Percentiles rank a stretch among this genome's conserved stretches.
phyloP scores from a whole-genome alignment of 2,797 vertebrate species.

The Parambassis ranga region DNA sequence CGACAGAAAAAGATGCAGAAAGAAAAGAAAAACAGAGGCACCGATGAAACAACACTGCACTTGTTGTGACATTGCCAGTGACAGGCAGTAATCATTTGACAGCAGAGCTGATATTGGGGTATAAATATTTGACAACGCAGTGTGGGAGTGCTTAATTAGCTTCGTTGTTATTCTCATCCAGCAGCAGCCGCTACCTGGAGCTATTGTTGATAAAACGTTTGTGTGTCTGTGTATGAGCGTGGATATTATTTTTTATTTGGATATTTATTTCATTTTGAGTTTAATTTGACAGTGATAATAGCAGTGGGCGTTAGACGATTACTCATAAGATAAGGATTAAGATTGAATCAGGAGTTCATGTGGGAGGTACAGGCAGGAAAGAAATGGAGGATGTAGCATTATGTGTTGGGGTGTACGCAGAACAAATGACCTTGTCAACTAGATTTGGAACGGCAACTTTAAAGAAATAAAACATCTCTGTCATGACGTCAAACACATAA shows the following conservation, averaged over 20 bases:
- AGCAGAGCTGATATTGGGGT: slow-evolving; percentile 21
- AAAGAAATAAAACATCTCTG: too few species aligned
- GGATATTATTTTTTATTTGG: slow-evolving; percentile 18
- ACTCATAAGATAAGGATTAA: not conserved
- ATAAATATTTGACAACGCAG: slow-evolving; percentile 45
- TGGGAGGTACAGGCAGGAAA: not conserved
- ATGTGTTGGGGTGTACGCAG: too few species aligned
- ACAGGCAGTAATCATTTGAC: slow-evolving; percentile 36
- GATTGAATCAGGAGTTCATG: not conserved
- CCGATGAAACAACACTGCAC: not conserved
- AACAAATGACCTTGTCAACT: too few species aligned
- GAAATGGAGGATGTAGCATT: not conserved
- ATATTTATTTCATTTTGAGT: not conserved
- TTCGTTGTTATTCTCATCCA: slow-evolving; percentile 40
- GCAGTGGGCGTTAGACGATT: not conserved
- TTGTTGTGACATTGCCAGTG: slow-evolving; percentile 24
- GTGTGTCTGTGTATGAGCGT: not conserved
- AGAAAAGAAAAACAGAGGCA: not conserved
- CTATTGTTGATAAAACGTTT: not conserved
- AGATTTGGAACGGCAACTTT: too few species aligned
- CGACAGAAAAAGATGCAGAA: not conserved
- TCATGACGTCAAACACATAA: too few species aligned
- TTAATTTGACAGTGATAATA: not conserved
- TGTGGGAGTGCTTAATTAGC: slow-evolving; percentile 37
- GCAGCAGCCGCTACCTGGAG: slow-evolving; percentile 19